A percentile compares a stretch with the other conserved stretches of the same genome.
Conservation (phyloP, 2,113 vertebrate species). For the Pristiophorus japonicus region DNA sequence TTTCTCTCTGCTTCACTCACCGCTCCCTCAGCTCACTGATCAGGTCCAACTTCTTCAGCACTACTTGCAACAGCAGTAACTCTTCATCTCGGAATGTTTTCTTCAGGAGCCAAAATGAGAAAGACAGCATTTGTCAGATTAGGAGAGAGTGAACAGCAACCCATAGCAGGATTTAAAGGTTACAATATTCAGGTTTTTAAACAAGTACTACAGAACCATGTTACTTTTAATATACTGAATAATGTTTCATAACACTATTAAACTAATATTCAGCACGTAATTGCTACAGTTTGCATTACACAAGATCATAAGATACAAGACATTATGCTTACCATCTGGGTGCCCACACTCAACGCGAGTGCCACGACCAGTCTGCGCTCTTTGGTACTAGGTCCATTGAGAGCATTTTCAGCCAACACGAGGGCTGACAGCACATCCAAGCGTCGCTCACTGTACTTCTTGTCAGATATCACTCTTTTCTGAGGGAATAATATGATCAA, state of each 20-base stretch:
- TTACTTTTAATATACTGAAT: not conserved
- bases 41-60: slow-evolving; percentile 90
- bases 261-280: not conserved
- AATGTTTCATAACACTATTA: not conserved
- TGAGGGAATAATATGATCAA: slow-evolving; percentile 50
- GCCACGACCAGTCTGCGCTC: slow-evolving; percentile 83
- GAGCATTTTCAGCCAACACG: slow-evolving; percentile 86
- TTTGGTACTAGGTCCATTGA: slow-evolving; percentile 87
- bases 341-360: slow-evolving; percentile 87
- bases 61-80: slow-evolving; percentile 79
- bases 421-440: slow-evolving; percentile 92
- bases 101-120: slow-evolving; percentile 48
- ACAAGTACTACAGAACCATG: not conserved
- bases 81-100: slow-evolving; percentile 98
- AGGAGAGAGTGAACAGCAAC: no score
- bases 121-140: no score
- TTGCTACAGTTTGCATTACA: not conserved
- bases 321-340: slow-evolving; percentile 75
- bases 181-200: no score
- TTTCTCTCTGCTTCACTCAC: slow-evolving; percentile 43
- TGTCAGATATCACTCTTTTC: slow-evolving; percentile 98
- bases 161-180: not conserved
- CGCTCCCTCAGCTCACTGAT: slow-evolving; percentile 89
- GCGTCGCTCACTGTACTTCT: slow-evolving; percentile 94
- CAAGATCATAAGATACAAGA: not conserved